Base-by-base conservation (phyloP, 2,113 vertebrate species). In the Oncorhynchus masou region DNA sequence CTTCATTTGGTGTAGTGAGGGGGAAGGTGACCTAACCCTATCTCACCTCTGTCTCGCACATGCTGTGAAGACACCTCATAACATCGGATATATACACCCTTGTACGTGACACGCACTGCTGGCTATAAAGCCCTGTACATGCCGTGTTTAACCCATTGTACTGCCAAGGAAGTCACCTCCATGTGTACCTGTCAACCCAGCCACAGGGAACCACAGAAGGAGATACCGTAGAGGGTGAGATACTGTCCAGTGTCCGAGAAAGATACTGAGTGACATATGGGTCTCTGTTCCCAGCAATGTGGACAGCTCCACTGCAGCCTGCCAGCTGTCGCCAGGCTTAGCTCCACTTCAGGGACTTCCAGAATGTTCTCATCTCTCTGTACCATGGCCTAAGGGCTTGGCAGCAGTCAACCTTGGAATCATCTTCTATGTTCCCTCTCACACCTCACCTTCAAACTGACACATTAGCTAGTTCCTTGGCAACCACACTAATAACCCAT, bases 351-450 rank as follows among this genome's bases (percentile, higher is more conserved):
- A 65, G 71, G 25, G 83, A 62, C 59, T 22, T 74, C 19, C 49
- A 54, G 49, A 54, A 76, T 73, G 74, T 84, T 90, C 81, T 45
- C 79, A 69, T 79, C 85, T 90, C 89, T 91, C 85, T 31, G 48
- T 81, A 81, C 84, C 74, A 82, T 82, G 83, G 89, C 91, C 87
- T 3, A 27, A 39, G 87, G 91, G 85, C 87, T 89, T 91, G 89
- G 89, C 88, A 90, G 87, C 89, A 79, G 87, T 91, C 91, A 89
- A 90, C 89, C 90, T 91, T 92, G 90, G 85, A 90, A 85, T 88
- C 82, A 90, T 68, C 75, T 70, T 68, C 48, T 16, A 51, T 51
- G 25, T 13, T 1, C 16, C 13, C 68, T 65, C 39, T n/a, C 25
- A 69, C 60, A 34, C 25, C 70, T 22, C 13, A 67, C 65, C 15